Conservation (phyloP, 1,140 invertebrate species). For the Heliconius melpomene region DNA sequence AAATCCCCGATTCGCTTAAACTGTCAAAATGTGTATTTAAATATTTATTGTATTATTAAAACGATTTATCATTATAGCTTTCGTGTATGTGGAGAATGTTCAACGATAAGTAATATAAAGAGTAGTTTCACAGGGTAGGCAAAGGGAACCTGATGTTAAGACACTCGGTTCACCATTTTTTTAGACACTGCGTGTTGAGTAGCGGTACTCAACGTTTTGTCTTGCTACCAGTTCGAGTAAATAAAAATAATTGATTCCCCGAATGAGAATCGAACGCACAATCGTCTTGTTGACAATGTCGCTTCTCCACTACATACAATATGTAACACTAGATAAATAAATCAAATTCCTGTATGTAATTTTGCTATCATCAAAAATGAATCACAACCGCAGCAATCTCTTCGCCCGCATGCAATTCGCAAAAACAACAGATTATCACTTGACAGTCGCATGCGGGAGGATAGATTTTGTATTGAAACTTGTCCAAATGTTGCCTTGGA, state of each 20-base stretch:
- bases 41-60: conserved; percentile 12
- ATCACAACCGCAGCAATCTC: background rate
- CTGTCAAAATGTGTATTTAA: background rate
- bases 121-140: background rate
- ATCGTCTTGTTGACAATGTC: background rate
- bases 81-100: background rate
- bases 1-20: conserved; percentile 20
- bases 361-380: background rate
- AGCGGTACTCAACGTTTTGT: background rate
- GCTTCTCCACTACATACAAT: background rate
- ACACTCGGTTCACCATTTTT: no score
- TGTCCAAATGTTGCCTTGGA: conserved; percentile 8
- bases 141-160: no score
- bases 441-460: background rate
- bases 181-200: no score
- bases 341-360: background rate
- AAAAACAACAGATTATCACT: conserved; percentile 6
- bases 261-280: background rate
- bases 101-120: background rate
- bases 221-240: background rate
- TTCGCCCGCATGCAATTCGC: background rate
- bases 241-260: no score
- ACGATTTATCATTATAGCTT: background rate
- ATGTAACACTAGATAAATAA: background rate
- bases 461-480: background rate